A percentile compares a stretch with the other conserved stretches of the same genome.
Conservation (phyloP, 2,888 invertebrate species). For the Coecobrya sp. region DNA sequence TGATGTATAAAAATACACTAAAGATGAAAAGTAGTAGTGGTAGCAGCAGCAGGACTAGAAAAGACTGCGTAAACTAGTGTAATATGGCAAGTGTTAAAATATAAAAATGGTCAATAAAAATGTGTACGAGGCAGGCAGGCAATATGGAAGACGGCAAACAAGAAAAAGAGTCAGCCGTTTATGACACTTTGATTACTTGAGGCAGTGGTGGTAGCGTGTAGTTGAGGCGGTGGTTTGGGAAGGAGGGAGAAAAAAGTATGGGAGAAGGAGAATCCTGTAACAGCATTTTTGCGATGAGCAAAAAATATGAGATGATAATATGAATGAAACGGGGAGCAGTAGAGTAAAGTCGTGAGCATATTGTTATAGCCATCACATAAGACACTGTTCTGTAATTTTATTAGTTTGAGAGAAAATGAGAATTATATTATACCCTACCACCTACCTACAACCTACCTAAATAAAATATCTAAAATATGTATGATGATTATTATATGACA, state of each 20-base stretch:
- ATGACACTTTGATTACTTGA: slow-evolving; percentile 72
- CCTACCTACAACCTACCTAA: neutral
- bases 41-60: neutral
- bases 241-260: neutral
- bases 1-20: slow-evolving; percentile 14
- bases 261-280: slow-evolving; percentile 54
- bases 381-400: neutral
- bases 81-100: slow-evolving; percentile 57
- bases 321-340: neutral
- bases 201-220: neutral
- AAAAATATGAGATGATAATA: neutral
- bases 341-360: neutral
- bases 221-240: neutral
- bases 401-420: neutral
- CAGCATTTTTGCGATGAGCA: slow-evolving; percentile 37
- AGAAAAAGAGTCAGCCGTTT: slow-evolving; percentile 55
- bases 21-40: neutral
- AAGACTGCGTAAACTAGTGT: neutral
- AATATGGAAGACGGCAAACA: neutral
- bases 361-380: neutral
- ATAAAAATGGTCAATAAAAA: slow-evolving; percentile 63
- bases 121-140: slow-evolving; percentile 39
- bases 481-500: no score
- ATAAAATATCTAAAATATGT: neutral
- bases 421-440: no score